Percentiles rank a stretch among this genome's conserved stretches.
Evolutionary conservation across 2,888 invertebrate genomes (phyloP).

Genomic region (Dryomyza anilis): DNA sequence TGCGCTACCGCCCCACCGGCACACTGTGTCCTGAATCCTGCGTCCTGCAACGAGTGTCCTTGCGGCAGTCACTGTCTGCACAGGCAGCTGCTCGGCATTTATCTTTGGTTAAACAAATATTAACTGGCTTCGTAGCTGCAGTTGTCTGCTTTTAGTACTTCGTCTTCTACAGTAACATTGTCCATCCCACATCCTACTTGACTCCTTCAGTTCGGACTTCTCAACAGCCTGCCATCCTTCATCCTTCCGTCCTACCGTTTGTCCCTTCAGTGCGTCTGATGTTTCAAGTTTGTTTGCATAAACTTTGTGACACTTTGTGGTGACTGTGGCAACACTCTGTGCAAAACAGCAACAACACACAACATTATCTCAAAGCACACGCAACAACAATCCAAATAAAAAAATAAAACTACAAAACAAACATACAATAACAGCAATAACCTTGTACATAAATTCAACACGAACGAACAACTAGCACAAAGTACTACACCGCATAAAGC

Average conservation of each 20-base stretch:
- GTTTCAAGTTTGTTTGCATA: slow-evolving; percentile 4
- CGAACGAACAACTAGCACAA: too few relatives aligned
- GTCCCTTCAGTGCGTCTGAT: not conserved
- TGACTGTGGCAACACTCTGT: slow-evolving; percentile 11
- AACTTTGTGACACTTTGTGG: slow-evolving; percentile 17
- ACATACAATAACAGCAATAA: slow-evolving; percentile 3
- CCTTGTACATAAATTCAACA: too few relatives aligned
- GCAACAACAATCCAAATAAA: not conserved
- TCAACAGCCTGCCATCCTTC: not conserved
- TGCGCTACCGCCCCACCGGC: too few relatives aligned
- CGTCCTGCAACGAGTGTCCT: not conserved
- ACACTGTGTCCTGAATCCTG: too few relatives aligned
- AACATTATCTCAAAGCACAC: too few relatives aligned
- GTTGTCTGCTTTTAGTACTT: not conserved
- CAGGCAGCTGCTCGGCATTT: not conserved
- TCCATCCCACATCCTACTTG: not conserved
- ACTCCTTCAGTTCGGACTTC: not conserved
- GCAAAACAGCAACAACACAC: not conserved
- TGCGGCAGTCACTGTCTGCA: not conserved
- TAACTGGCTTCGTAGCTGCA: slow-evolving; percentile 7
- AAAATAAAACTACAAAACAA: not conserved
- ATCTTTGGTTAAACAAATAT: slow-evolving; percentile 19
- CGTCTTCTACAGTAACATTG: not conserved
- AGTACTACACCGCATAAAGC: too few relatives aligned
- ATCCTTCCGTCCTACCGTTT: not conserved